Evolutionary conservation across 1,140 invertebrate genomes (phyloP), one percentile per base, ranked within the genome.

Genomic region (Thrips palmi): DNA sequence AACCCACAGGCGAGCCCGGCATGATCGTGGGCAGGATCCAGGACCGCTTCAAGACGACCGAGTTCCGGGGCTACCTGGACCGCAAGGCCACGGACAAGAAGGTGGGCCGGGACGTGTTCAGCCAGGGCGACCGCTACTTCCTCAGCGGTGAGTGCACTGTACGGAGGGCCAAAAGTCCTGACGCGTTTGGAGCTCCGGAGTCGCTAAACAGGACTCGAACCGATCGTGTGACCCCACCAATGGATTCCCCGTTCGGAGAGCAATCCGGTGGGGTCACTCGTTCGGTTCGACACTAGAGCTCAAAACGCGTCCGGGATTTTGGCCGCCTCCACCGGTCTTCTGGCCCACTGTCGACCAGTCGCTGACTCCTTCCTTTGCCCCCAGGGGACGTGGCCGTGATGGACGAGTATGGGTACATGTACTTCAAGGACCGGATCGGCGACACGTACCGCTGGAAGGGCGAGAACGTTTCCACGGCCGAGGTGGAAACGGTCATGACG

Each of bases 401-500:
- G 65, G 77, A 83, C 52, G 64, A 74, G 44, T 61, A 67, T 39
- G 79, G 79, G 15, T 82, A 79, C 51, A 60, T 82, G 38, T 81
- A 72, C 49, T 83, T 83, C 59, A 64, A 53, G 67, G 77, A 81
- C 47, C 64, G 77, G 40, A 75, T 71, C 10, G 77, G 77, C 10
- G 77, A 81, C 47, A 80, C 77, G 4, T 80, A 71, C 52, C 63
- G 75, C 21, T 65, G 64, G 64, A 70, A 72, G 47, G 78, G 81
- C n/a, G 81, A 86, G 57, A 86, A 86, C 53, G 79, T 84, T 3
- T 76, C 76, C 1, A 82, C 81, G 2, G 66, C 68, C 7, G 81
- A 85, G 59, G 77, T 85, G 1, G 81, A 85, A 56, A 68, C 66
- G 33, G 59, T 76, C 11, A 67, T 85, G 25, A 74, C 68, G 42